Evolutionary conservation across 2,113 vertebrate genomes (phyloP).

Genomic region (Cinclus cinclus): DNA sequence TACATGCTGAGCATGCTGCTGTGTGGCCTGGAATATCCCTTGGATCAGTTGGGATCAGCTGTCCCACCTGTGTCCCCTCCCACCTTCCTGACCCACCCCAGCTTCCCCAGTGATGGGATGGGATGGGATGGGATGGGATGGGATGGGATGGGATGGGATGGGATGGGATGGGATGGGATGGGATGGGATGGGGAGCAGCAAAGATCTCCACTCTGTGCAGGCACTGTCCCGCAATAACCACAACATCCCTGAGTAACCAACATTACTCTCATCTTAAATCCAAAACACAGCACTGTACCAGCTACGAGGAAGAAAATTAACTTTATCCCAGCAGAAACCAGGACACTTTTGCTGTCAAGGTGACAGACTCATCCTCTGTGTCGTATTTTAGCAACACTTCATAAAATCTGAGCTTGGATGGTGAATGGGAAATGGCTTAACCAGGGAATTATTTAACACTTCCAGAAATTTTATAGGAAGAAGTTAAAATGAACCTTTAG

Average conservation of each 20-base stretch:
- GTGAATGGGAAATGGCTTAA: not conserved
- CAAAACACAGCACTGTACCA: not conserved
- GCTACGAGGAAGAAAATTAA: not conserved
- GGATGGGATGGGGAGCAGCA: not conserved
- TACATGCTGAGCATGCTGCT: not conserved
- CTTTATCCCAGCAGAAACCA: not conserved
- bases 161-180: too few species aligned
- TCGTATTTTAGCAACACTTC: not conserved
- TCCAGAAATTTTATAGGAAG: not conserved
- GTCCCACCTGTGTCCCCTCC: not conserved
- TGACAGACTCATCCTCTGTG: slow-evolving; percentile 39
- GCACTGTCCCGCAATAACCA: not conserved
- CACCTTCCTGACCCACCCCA: not conserved
- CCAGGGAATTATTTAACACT: slow-evolving; percentile 5
- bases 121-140: too few species aligned
- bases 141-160: too few species aligned
- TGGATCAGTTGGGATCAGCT: not conserved
- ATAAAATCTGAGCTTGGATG: slow-evolving; percentile 21
- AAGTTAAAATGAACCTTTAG: not conserved
- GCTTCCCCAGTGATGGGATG: not conserved
- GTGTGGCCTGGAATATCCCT: not conserved
- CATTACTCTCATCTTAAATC: not conserved
- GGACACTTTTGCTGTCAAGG: slow-evolving; percentile 41
- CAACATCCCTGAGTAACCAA: not conserved
- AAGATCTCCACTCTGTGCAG: rapidly evolving